Percentiles rank a stretch among this genome's conserved stretches.
Conservation (phyloP, 2,888 invertebrate species). For the Hyles lineata region DNA sequence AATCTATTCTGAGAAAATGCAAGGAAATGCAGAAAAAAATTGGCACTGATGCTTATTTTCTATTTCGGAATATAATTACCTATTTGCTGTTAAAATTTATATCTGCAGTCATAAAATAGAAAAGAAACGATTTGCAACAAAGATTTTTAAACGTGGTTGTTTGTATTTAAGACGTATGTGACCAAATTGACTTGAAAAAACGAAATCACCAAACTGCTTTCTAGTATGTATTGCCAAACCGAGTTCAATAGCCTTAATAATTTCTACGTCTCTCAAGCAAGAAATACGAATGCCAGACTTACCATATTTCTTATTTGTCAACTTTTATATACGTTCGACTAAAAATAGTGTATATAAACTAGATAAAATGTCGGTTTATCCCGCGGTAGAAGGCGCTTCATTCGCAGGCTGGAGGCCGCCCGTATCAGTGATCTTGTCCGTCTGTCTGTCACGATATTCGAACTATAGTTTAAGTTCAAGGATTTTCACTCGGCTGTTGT, state of each 20-base stretch:
- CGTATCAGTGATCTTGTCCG: constrained; percentile 50
- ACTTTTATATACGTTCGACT: constrained; percentile 58
- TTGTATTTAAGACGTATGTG: not conserved
- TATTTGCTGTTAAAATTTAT: not conserved
- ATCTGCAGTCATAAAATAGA: not conserved
- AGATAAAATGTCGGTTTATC: constrained; percentile 70
- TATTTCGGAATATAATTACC: not conserved
- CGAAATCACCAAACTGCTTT: constrained; percentile 30
- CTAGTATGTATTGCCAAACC: constrained; percentile 28
- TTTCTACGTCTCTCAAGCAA: constrained; percentile 30
- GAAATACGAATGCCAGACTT: constrained; percentile 35
- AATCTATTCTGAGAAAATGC: constrained; percentile 10
- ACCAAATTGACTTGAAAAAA: constrained; percentile 9
- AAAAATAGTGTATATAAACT: constrained; percentile 72
- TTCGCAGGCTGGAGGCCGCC: constrained; percentile 66
- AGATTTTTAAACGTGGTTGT: not conserved
- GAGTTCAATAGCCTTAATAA: constrained; percentile 49
- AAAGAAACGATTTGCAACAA: not conserved
- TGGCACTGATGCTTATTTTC: not conserved
- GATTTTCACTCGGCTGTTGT: constrained; percentile 55
- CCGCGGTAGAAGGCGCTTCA: constrained; percentile 60
- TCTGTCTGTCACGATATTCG: constrained; percentile 49
- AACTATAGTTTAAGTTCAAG: constrained; percentile 71
- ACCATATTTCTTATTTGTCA: constrained; percentile 55
- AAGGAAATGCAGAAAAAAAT: constrained; percentile 15